Evolutionary conservation across 2,888 invertebrate genomes (phyloP), one percentile per base, ranked within the genome.

Genomic region (Belgica antarctica): DNA sequence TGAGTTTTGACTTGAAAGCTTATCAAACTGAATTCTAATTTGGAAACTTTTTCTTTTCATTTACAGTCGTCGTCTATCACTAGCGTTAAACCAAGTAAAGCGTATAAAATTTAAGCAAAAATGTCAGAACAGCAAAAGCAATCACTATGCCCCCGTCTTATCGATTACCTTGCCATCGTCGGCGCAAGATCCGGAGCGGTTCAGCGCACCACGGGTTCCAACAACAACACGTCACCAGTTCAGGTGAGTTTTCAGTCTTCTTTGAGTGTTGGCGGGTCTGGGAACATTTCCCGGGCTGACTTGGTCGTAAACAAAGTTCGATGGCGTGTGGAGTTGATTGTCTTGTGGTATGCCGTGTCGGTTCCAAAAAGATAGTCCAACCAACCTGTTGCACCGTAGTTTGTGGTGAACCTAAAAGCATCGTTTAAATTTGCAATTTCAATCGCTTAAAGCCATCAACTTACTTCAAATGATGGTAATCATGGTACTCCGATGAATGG

Each of bases 91-190:
- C 24, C 19, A 46, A 41, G 19, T 47, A 66, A 17, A 36, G 22
- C 8, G 25, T 27, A n/a, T 41, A 62, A 62, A 17, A 12, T 65
- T 36, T 15, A 47, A 63, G 25, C 1, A 41, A 65, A 8, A 72
- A 79, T 81, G 79, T 78, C 80, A 62, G 88, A 88, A 77, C 83
- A 84, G 74, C 92, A 92, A 80, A 88, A 89, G 78, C 89, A 90
- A 78, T 89, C 88, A 76, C 80, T 93, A 75, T 93, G 92, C 79
- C 92, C 92, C 77, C 87, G 92, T 75, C 83, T 93, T 77, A 90
- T 92, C 82, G 99, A 99, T 85, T 99, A 99, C 82, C 84, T 99
- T 78, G 93, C 97, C 75, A 93, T 99, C 77, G 96, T 97, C 75
- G 98, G 99, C 75, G 92, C 93, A 28, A 85, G 90, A 74, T 90